phyloP scores from a whole-genome alignment of 2,113 vertebrate genomes.

The Mus musculus region GRCm39 chr10:101388501-101389000 shows the following conservation, averaged over 20 bases:
- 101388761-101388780: neutral
- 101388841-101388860: neutral
- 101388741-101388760: neutral
- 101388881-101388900: neutral
- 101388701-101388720: slow-evolving; percentile 25
- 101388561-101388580: neutral
- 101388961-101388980: neutral
- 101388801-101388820: slow-evolving; percentile 35
- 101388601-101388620: neutral
- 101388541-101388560: neutral
- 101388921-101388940: neutral
- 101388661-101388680: neutral
- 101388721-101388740: neutral
- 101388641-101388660: neutral
- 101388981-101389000: neutral
- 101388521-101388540: neutral
- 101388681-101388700: neutral
- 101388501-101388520: neutral
- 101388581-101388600: slow-evolving; percentile 12
- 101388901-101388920: slow-evolving; percentile 17
- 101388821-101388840: neutral
- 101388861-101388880: slow-evolving; percentile 25
- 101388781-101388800: neutral
- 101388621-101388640: neutral
- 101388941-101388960: slow-evolving; percentile 19